phyloP scores from a whole-genome alignment of 2,888 invertebrate genomes.

The Erebia ligea region DNA sequence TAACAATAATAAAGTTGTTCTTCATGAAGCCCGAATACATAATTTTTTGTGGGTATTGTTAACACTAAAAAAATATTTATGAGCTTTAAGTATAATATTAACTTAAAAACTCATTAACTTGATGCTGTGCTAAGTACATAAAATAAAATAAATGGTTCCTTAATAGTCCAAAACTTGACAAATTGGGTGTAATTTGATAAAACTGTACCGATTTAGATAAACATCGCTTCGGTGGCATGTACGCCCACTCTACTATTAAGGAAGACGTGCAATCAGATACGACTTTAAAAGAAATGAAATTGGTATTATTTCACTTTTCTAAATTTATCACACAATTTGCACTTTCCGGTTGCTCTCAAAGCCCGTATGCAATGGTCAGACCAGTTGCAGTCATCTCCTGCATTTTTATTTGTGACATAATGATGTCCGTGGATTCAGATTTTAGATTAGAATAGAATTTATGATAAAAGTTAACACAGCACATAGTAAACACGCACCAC shows the following conservation, averaged over 20 bases:
- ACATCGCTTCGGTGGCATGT: slow-evolving; percentile 53
- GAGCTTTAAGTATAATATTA: too few relatives aligned
- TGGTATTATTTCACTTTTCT: not conserved
- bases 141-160: slow-evolving; percentile 10
- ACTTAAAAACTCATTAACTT: too few relatives aligned
- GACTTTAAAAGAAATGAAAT: not conserved
- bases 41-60: too few relatives aligned
- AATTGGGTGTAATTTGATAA: slow-evolving; percentile 15
- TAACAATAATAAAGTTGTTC: not conserved
- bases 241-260: slow-evolving; percentile 48
- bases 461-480: too few relatives aligned
- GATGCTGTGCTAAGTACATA: not conserved
- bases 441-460: too few relatives aligned
- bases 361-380: not conserved
- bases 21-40: not conserved
- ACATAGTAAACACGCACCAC: too few relatives aligned
- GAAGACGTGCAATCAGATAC: slow-evolving; percentile 21
- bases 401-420: too few relatives aligned
- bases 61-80: not conserved
- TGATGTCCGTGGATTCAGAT: too few relatives aligned
- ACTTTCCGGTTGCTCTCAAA: not conserved
- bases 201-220: slow-evolving; percentile 46
- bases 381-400: too few relatives aligned
- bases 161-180: slow-evolving; percentile 14
- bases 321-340: not conserved